A percentile compares a stretch with the other conserved stretches of the same genome.
Evolutionary conservation across 2,797 vertebrate genomes (phyloP).

Genomic region (Eidolon dupreanum): DNA sequence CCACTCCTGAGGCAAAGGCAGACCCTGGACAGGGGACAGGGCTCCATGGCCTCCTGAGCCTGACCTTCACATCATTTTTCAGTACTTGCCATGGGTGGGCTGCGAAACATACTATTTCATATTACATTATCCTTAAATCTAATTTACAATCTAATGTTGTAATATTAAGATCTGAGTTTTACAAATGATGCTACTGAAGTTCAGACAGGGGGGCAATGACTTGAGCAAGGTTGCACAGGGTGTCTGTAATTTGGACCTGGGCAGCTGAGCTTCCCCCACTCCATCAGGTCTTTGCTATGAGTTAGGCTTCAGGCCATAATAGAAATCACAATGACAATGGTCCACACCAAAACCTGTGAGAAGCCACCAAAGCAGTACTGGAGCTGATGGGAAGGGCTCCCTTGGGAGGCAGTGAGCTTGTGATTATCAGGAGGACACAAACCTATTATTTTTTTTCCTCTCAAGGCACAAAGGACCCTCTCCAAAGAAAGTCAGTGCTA

Average conservation of each 20-base stretch:
- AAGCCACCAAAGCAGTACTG: neutral
- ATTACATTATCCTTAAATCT: neutral
- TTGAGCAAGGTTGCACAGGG: neutral
- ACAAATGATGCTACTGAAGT: neutral
- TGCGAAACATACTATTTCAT: neutral
- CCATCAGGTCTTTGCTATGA: neutral
- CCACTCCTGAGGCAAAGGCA: neutral
- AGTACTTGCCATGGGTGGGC: neutral
- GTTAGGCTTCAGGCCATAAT: neutral
- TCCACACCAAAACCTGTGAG: neutral
- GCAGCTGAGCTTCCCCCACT: neutral
- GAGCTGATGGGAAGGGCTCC: neutral
- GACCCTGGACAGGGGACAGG: neutral
- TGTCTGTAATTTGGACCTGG: neutral
- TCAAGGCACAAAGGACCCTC: neutral
- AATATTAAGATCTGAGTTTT: neutral
- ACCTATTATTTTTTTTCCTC: neutral
- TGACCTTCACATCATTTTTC: neutral
- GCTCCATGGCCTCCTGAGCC: neutral
- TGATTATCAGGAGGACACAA: neutral
- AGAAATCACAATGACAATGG: neutral
- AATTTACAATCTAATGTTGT: neutral
- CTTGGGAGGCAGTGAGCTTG: neutral
- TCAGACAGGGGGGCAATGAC: neutral
- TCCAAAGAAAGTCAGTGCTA: neutral